Percentiles rank a stretch among this genome's conserved stretches.
phyloP scores from a whole-genome alignment of 92 coral and sea anemone species.

The Palythoa caribaeorum region DNA sequence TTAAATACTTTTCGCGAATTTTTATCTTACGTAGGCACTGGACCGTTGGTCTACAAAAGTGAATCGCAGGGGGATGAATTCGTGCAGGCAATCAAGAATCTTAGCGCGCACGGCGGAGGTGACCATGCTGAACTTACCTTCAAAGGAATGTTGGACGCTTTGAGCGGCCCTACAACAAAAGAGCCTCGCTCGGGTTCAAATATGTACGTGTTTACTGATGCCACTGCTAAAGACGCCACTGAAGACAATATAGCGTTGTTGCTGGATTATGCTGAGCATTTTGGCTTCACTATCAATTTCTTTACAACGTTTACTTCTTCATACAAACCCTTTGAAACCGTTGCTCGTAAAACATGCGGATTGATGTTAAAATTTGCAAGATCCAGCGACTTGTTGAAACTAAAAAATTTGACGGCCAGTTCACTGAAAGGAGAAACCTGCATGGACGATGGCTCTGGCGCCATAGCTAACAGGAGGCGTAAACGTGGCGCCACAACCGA shows the following conservation, averaged over 20 bases:
- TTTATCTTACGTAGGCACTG: no score
- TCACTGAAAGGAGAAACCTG: conserved; percentile 66
- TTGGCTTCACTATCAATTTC: conserved; percentile 74
- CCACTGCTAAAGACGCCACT: conserved; percentile 75
- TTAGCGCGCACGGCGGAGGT: conserved; percentile 81
- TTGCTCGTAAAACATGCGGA: conserved; percentile 80
- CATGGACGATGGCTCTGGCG: conserved; percentile 43
- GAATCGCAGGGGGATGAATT: conserved; percentile 47
- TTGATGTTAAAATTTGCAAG: conserved; percentile 59
- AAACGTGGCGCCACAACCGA: conserved; percentile 40
- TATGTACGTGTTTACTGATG: conserved; percentile 89
- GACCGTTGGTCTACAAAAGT: conserved; percentile 59
- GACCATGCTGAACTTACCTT: conserved; percentile 87
- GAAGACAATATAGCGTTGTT: conserved; percentile 48
- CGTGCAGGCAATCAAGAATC: conserved; percentile 54
- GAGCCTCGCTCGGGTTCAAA: conserved; percentile 79
- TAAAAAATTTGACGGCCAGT: conserved; percentile 56
- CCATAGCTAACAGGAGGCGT: conserved; percentile 23
- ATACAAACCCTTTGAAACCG: conserved; percentile 55
- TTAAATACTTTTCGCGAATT: no score
- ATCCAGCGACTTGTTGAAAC: conserved; percentile 59
- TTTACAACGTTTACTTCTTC: conserved; percentile 52
- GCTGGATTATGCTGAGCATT: conserved; percentile 35
- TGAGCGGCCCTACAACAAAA: conserved; percentile 27
- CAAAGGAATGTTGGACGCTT: conserved; percentile 78